These are phyloP conservation scores for Torymus tubicola DNA, from an alignment of 2,888 invertebrate genomes.

Conservation along the genomic window DNA sequence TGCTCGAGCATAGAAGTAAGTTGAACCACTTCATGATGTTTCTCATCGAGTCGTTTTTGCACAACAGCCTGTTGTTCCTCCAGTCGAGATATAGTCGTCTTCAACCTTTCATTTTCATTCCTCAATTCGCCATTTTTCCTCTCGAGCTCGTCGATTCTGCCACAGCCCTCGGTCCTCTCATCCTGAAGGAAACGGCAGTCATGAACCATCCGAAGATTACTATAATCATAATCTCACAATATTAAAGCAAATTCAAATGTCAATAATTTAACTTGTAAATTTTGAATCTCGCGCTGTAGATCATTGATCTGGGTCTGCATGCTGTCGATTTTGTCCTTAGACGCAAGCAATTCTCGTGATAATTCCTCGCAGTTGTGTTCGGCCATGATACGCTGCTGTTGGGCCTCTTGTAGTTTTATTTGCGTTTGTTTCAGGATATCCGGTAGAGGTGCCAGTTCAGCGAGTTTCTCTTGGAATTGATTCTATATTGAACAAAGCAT, in stretches of 20 bases:
- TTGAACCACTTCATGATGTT: conserved; percentile 83
- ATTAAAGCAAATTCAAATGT: neutral
- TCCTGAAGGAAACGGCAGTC: conserved; percentile 56
- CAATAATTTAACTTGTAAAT: conserved; percentile 62
- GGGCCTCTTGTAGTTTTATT: conserved; percentile 82
- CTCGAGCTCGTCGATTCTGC: conserved; percentile 72
- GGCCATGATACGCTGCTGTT: conserved; percentile 82
- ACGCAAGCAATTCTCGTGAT: conserved; percentile 81
- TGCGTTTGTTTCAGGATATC: conserved; percentile 84
- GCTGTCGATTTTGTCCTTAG: conserved; percentile 79
- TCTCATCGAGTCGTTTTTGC: conserved; percentile 82
- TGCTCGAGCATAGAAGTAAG: conserved; percentile 82
- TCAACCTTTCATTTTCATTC: conserved; percentile 77
- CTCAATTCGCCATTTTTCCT: conserved; percentile 78
- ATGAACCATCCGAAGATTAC: neutral
- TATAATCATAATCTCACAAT: conserved; percentile 3
- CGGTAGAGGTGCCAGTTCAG: conserved; percentile 83
- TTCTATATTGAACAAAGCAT: conserved; percentile 69
- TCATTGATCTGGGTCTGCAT: conserved; percentile 71
- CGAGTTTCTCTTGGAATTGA: conserved; percentile 85
- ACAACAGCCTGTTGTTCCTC: conserved; percentile 80
- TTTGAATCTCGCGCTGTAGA: conserved; percentile 66
- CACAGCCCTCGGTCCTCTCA: conserved; percentile 62
- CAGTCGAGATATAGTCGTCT: conserved; percentile 78
- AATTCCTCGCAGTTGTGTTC: conserved; percentile 83